These are phyloP conservation scores for Tor tambroides DNA, from an alignment of 2,113 vertebrate species.

Conservation along the genomic window DNA sequence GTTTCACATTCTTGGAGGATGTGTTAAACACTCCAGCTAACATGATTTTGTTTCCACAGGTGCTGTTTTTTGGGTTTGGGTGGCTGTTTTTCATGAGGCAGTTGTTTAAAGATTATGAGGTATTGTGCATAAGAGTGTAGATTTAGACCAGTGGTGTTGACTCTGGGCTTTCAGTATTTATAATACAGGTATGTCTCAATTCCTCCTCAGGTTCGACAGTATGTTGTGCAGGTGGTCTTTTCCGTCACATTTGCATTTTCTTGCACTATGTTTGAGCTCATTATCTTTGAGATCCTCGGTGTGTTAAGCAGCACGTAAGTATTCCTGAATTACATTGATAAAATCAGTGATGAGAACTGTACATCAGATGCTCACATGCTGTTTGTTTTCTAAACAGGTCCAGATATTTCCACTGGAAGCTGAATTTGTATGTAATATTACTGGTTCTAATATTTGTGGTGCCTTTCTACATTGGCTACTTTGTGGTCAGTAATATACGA, in stretches of 20 bases:
- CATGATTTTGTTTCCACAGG: conserved; percentile 70
- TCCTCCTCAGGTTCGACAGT: conserved; percentile 86
- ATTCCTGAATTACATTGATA: not conserved
- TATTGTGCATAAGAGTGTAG: conserved; percentile 56
- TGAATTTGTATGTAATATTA: conserved; percentile 95
- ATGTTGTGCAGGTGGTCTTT: conserved; percentile 96
- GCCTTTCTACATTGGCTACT: conserved; percentile 98
- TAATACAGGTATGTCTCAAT: not conserved
- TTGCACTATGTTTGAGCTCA: conserved; percentile 99
- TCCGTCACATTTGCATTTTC: conserved; percentile 98
- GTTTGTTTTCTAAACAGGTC: conserved; percentile 78
- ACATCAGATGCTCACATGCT: not conserved
- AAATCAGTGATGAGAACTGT: not conserved
- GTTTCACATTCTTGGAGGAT: too few species aligned
- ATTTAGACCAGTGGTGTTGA: not conserved
- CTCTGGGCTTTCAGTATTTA: not conserved
- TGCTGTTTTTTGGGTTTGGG: conserved; percentile 97
- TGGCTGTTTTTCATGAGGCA: conserved; percentile 98
- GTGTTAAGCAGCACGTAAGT: conserved; percentile 92
- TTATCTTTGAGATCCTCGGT: conserved; percentile 98
- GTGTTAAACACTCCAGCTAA: too few species aligned
- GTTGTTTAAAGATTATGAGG: conserved; percentile 99
- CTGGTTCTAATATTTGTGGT: conserved; percentile 96
- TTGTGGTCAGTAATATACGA: conserved; percentile 97
- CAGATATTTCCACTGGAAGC: conserved; percentile 98